Evolutionary conservation across 2,797 vertebrate genomes (phyloP).

Genomic region (Tolypeutes matacus): DNA sequence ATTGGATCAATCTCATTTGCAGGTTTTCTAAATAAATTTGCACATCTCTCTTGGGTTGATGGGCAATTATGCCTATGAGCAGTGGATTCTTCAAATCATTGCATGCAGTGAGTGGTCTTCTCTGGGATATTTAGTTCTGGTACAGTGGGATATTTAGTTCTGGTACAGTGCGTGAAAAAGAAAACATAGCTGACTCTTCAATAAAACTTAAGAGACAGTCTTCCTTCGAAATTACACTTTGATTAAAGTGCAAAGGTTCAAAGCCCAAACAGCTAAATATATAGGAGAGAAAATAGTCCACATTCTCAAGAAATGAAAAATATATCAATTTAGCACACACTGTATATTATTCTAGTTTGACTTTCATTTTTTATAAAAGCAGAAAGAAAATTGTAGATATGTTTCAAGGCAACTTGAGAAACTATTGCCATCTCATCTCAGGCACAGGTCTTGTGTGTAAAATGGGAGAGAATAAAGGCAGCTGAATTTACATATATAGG

Average conservation of each 20-base stretch:
- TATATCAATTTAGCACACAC: conserved; percentile 81
- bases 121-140: conserved; percentile 67
- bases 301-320: conserved; percentile 84
- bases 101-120: conserved; percentile 73
- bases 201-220: conserved; percentile 80
- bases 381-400: conserved; percentile 77
- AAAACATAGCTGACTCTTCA: conserved; percentile 72
- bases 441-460: conserved; percentile 11
- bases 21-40: conserved; percentile 56
- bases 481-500: neutral
- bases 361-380: conserved; percentile 80
- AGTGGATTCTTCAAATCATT: conserved; percentile 39
- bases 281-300: conserved; percentile 79
- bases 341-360: conserved; percentile 80
- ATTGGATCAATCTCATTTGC: conserved; percentile 60
- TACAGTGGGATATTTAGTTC: conserved; percentile 65
- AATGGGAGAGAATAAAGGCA: conserved; percentile 46
- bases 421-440: conserved; percentile 63
- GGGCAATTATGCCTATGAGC: conserved; percentile 30
- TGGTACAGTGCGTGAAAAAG: conserved; percentile 65
- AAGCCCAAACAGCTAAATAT: conserved; percentile 83
- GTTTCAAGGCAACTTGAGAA: conserved; percentile 77
- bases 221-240: conserved; percentile 85
- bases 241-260: conserved; percentile 85
- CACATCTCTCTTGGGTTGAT: conserved; percentile 52